A percentile compares a stretch with the other conserved stretches of the same genome.
phyloP scores from a whole-genome alignment of 2,113 vertebrate species.

The Labeo catla region DNA sequence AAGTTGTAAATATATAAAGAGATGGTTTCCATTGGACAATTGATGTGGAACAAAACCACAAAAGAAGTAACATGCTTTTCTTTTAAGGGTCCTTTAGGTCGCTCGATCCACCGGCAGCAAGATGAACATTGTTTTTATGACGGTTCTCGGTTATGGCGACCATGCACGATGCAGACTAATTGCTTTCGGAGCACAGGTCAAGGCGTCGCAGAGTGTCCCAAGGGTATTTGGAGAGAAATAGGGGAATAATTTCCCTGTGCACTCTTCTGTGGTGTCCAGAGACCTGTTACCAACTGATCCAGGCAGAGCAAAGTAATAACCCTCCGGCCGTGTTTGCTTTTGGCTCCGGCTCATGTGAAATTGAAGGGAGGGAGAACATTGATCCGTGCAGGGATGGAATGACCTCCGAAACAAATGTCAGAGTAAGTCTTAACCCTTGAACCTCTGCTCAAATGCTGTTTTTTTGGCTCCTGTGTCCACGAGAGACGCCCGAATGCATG shows the following conservation, averaged over 20 bases:
- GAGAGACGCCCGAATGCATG: neutral
- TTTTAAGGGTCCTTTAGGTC: constrained; percentile 21
- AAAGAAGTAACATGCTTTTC: constrained; percentile 45
- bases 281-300: constrained; percentile 47
- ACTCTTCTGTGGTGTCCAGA: constrained; percentile 49
- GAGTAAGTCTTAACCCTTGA: constrained; percentile 54
- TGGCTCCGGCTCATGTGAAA: constrained; percentile 69
- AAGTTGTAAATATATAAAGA: constrained; percentile 77
- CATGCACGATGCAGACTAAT: constrained; percentile 32
- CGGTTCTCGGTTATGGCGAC: constrained; percentile 38
- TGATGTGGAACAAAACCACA: constrained; percentile 54
- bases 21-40: constrained; percentile 69
- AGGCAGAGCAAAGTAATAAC: constrained; percentile 54
- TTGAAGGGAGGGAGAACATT: constrained; percentile 67
- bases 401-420: constrained; percentile 70
- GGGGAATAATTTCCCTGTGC: constrained; percentile 39
- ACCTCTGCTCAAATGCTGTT: constrained; percentile 15
- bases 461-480: constrained; percentile 4
- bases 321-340: constrained; percentile 62
- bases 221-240: constrained; percentile 37
- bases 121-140: constrained; percentile 54
- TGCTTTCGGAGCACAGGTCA: constrained; percentile 19
- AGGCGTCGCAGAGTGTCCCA: neutral
- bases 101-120: constrained; percentile 40
- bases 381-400: constrained; percentile 69